Base-by-base conservation (phyloP, 2,888 invertebrate species). In the Catotricha subobsoleta region DNA sequence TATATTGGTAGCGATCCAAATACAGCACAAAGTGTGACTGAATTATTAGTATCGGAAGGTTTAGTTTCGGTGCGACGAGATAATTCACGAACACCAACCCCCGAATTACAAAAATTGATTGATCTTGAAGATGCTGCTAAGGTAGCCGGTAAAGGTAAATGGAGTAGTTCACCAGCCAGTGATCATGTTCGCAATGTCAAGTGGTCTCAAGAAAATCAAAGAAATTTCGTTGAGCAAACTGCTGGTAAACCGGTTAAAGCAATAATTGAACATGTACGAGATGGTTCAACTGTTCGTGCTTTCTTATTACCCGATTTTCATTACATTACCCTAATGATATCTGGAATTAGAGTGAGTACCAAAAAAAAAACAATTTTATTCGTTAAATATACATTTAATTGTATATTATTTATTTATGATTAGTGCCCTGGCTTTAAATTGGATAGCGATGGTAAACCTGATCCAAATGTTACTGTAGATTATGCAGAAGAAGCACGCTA, bases 241-340 rank as follows among this genome's bases (percentile, higher is more conserved):
- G 80, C 79, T 46, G 79, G 80, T 28, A 83, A 90, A 56, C 90
- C 88, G 0, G 68, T 95, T 5, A 82, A 80, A 61, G 94, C 95
- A 35, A 76, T 98, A 43, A 82, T 98, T 51, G 98, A 99, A 59
- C 91, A 94, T 67, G 95, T 98, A 1, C 74, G 94, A 43, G 97
- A 98, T 64, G 97, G 97, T 0, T 92, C 92, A 25, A 97, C 97
- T 1, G 78, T 95, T 12, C 73, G 95, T 48, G 82, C 87, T 3
- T 84, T 94, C 54, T 67, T 99, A 10, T 63, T 95, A 43, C 94
- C 95, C 2, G 84, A 83, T 44, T 91, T 77, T 61, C 78, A 88
- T 51, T 83, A 91, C 55, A 76, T 97, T 44, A 97, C 92, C 1
- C 62, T 98, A 44, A 92, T 94, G 83, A 76, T 98, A 47, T 86